Conservation (phyloP, 35 echinoderm and acorn worm species). For the Lytechinus pictus region DNA sequence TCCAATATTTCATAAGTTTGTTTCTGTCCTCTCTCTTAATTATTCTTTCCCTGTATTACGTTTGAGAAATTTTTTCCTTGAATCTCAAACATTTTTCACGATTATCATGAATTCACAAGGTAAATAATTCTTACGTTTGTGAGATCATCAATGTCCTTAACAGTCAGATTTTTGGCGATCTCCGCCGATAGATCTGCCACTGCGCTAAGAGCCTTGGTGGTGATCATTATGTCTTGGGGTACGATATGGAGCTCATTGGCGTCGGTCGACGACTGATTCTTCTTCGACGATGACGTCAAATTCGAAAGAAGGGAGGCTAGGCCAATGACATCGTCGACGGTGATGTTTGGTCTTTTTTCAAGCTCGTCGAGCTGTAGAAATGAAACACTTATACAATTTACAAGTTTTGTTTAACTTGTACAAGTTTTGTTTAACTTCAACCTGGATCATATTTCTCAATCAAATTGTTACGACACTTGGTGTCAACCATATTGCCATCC, state of each 20-base stretch:
- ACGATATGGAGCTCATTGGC: constrained; percentile 12
- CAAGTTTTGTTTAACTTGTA: no score
- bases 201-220: constrained; percentile 32
- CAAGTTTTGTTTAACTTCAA: no score
- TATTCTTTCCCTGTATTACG: no score
- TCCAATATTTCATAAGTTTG: no score
- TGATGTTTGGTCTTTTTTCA: neutral
- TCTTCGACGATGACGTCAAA: neutral
- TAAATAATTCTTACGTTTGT: constrained; percentile 20
- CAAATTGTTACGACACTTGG: no score
- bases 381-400: no score
- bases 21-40: no score
- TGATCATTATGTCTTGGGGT: constrained; percentile 51
- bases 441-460: no score
- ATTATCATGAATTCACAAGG: no score
- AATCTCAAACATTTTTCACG: no score
- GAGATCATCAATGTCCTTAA: neutral
- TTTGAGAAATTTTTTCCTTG: no score
- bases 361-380: constrained; percentile 35
- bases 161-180: neutral
- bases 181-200: constrained; percentile 22
- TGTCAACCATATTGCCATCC: no score
- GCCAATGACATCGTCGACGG: constrained; percentile 35
- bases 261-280: neutral
- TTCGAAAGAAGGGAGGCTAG: constrained; percentile 35